Base-by-base conservation (phyloP, 2,888 invertebrate species). In the Agrilus biguttatus region DNA sequence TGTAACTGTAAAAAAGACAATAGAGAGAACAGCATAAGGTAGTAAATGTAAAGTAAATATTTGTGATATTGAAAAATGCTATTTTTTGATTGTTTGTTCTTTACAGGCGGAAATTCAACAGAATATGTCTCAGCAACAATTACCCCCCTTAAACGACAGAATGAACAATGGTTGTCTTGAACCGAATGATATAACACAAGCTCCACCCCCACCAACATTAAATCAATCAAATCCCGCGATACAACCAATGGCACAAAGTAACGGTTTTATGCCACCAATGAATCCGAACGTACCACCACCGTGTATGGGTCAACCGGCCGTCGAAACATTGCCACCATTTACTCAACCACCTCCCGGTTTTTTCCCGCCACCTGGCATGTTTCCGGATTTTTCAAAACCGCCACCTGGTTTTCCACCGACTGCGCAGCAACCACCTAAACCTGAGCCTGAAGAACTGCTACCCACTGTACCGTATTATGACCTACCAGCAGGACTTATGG, bases 401-500 rank as follows among this genome's bases (percentile, higher is more conserved):
- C 90, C 90, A 0, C 89, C 90, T 5, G 87, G 87, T 28, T 89
- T 85, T 59, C 73, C 61, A 49, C 57, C 60, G 3, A 36, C 39
- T 8, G 41, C 45, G 2, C 49, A 49, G 2, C 48, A 50, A 84
- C 87, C 14, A 81, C 59, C 66, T 35, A 63, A 67, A 36, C 61
- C 66, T 19, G 55, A 61, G 3, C 63, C 74, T 41, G 85, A 87
- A 54, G 87, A 88, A 48, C 68, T 88, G 50, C 79, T 88, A 69
- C 95, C 95, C 21, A 83, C 86, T 21, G 84, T 89, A 54, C 93
- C 96, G 40, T 98, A 97, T 65, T 97, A 86, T 63, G 96, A 97
- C 62, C 72, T 97, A 49, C 97, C 98, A 2, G 96, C 97, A 43
- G 97, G 96, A 37, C 74, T 98, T 14, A 96, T 98, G 84, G 93